phyloP scores from a whole-genome alignment of 2,888 invertebrate species.

The Drosophila pseudotakahashii region DNA sequence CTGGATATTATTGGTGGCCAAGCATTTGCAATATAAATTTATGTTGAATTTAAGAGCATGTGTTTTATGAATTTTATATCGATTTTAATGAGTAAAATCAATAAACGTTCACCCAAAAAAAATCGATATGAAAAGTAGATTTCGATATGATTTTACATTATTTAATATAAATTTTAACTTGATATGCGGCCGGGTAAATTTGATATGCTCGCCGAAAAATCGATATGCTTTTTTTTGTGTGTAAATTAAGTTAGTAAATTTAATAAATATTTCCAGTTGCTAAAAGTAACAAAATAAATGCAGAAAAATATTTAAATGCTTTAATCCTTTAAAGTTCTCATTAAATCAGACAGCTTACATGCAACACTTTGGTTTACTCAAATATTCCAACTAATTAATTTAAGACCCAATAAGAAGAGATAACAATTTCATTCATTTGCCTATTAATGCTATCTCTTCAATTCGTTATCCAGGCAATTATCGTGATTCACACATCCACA shows the following conservation, averaged over 20 bases:
- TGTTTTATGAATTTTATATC: not conserved
- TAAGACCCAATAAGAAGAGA: not conserved
- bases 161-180: too few relatives aligned
- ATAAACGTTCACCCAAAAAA: too few relatives aligned
- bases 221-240: too few relatives aligned
- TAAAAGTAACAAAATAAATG: too few relatives aligned
- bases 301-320: too few relatives aligned
- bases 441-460: not conserved
- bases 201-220: too few relatives aligned
- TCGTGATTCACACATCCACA: slow-evolving; percentile 5
- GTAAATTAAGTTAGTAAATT: too few relatives aligned
- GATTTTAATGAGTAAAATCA: not conserved
- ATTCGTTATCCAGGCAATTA: slow-evolving; percentile 2
- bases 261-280: not conserved
- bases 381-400: not conserved
- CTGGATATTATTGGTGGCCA: too few relatives aligned
- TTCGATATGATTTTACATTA: too few relatives aligned
- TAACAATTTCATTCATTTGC: not conserved
- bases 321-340: not conserved
- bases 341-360: not conserved
- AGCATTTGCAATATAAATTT: not conserved
- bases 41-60: too few relatives aligned
- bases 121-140: too few relatives aligned
- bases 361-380: not conserved
- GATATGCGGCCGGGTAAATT: too few relatives aligned